Base-by-base conservation (phyloP, 2,888 invertebrate species). In the Drosophila bunnanda region DNA sequence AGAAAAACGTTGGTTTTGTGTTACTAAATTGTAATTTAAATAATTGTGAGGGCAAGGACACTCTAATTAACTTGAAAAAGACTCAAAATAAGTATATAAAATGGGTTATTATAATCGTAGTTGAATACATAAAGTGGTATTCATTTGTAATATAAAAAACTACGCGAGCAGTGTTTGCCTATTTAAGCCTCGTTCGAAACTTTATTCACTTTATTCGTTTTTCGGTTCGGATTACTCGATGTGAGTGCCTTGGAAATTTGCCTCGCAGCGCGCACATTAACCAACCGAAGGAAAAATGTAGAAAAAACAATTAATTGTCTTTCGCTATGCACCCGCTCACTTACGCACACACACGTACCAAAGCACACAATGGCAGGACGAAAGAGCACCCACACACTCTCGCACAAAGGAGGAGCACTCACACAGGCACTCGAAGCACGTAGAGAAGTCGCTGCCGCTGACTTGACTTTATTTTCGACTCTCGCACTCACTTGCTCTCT, bases 381-480 rank as follows among this genome's bases (percentile, higher is more conserved):
- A 77, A 78, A 77, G 55, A 75, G 70, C 80, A 75, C 56, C 61
- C 57, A 55, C 64, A 56, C 69, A 55, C 44, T 54, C 43, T 34
- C 58, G 38, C 54, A 56, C 56, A 52, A 53, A 56, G 22, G 57
- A 62, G 52, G n/a, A 44, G 36, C 66, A 66, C 54, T 57, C 67
- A 60, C 74, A 72, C 67, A 70, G 46, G 79, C 86, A 86, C 87
- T 88, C 76, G 86, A 88, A 66, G 84, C 88, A 88, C 83, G 86
- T 76, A 71, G 70, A 67, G 66, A 66, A 76, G 76, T 61, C 72
- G 58, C 61, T 59, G 62, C 79, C 81, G 79, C 67, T 82, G 73
- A 77, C 86, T 87, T 87, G 88, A 84, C 86, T 88, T 80, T 80
- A 86, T 84, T 82, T 87, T 87, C 87, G 77, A 87, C 84, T 81